phyloP scores from a whole-genome alignment of 2,888 invertebrate genomes.

The Selenia dentaria region DNA sequence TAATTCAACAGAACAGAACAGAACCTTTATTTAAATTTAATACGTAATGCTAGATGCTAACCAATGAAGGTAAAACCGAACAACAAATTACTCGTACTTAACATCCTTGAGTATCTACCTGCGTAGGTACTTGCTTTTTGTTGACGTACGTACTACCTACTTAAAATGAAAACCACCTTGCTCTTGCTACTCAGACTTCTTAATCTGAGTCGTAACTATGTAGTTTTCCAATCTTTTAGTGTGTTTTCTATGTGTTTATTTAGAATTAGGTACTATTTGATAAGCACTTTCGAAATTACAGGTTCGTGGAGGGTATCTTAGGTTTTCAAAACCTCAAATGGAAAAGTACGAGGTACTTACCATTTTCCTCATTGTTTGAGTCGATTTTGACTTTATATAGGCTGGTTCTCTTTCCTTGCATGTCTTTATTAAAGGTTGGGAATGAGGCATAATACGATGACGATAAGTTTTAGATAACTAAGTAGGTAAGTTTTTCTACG shows the following conservation, averaged over 20 bases:
- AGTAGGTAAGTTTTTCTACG: conserved; percentile 12
- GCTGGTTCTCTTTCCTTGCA: conserved; percentile 11
- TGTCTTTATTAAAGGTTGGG: conserved; percentile 2
- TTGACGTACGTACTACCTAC: no score
- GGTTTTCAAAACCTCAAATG: conserved; percentile 3
- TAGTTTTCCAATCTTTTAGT: background rate
- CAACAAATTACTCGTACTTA: no score
- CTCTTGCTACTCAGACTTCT: background rate
- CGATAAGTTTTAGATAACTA: background rate
- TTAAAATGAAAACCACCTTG: no score
- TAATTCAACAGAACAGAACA: no score
- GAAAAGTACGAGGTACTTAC: background rate
- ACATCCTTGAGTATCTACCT: no score
- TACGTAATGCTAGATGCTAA: no score
- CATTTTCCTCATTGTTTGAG: background rate
- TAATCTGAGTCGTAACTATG: background rate
- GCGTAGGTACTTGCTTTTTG: no score
- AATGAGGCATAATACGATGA: background rate
- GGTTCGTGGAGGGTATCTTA: background rate
- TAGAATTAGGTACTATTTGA: background rate
- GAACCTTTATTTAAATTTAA: no score
- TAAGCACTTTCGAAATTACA: background rate
- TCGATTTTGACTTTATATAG: background rate
- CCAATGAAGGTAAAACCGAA: no score
- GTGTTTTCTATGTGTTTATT: background rate